Evolutionary conservation across 2,888 invertebrate species (phyloP).

Genomic region (Choreutis nemorana): DNA sequence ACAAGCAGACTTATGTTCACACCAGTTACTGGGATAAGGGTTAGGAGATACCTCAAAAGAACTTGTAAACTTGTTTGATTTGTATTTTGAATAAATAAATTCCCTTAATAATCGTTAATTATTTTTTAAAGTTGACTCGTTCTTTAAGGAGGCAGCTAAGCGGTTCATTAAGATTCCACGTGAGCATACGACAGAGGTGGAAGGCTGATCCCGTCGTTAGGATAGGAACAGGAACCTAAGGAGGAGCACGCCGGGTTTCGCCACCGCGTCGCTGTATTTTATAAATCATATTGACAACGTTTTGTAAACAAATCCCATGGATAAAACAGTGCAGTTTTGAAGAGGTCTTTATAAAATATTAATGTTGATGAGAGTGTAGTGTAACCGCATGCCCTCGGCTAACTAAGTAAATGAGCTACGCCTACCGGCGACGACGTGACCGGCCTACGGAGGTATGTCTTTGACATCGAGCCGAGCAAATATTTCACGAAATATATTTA

Average conservation of each 20-base stretch:
- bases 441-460: slow-evolving; percentile 25
- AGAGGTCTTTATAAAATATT: slow-evolving; percentile 11
- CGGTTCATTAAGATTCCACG: slow-evolving; percentile 58
- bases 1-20: slow-evolving; percentile 48
- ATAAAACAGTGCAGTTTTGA: slow-evolving; percentile 12
- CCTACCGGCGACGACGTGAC: slow-evolving; percentile 28
- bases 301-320: slow-evolving; percentile 19
- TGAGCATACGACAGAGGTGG: slow-evolving; percentile 56
- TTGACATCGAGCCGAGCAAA: slow-evolving; percentile 19
- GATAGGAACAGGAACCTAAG: slow-evolving; percentile 45
- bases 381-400: slow-evolving; percentile 18
- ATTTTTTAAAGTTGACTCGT: slow-evolving; percentile 24
- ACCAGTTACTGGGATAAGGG: slow-evolving; percentile 27
- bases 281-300: slow-evolving; percentile 10
- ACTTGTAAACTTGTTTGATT: slow-evolving; percentile 23
- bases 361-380: slow-evolving; percentile 4
- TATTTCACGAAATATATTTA: slow-evolving; percentile 8
- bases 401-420: slow-evolving; percentile 29
- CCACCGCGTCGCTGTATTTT: slow-evolving; percentile 54
- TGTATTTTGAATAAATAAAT: slow-evolving; percentile 10
- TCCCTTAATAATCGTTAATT: slow-evolving; percentile 10
- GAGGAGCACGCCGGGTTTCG: slow-evolving; percentile 33
- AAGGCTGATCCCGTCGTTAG: slow-evolving; percentile 58
- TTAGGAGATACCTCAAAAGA: slow-evolving; percentile 38
- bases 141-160: slow-evolving; percentile 55